Conservation (phyloP, 2,888 invertebrate genomes). For the Nomada fucata region DNA sequence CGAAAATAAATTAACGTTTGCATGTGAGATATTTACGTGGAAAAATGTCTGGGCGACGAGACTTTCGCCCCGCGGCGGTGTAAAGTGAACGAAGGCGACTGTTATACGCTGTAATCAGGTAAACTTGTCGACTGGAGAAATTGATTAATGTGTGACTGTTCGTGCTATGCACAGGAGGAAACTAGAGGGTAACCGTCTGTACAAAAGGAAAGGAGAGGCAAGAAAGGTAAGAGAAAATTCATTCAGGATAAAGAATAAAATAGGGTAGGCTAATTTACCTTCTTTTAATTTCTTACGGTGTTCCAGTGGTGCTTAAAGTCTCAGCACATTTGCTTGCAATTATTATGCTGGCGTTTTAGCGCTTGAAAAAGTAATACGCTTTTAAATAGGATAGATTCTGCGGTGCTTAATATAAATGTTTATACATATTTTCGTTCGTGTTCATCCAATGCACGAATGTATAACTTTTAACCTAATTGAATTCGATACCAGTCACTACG, state of each 20-base stretch:
- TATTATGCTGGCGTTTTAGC: background rate
- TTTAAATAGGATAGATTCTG: too few species aligned
- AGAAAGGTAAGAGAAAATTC: conserved; percentile 7
- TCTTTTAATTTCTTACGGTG: background rate
- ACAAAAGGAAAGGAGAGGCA: background rate
- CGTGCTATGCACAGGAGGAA: background rate
- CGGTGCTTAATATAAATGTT: background rate
- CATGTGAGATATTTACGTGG: conserved; percentile 18
- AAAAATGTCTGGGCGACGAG: conserved; percentile 23
- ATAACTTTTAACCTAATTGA: too few species aligned
- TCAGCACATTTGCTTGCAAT: background rate
- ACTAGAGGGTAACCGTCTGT: background rate
- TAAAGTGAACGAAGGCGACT: conserved; percentile 21
- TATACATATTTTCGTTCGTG: background rate
- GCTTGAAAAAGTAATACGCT: too few species aligned
- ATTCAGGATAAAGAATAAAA: background rate
- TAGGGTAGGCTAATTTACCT: background rate
- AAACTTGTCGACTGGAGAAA: conserved; percentile 51
- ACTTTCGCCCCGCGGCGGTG: conserved; percentile 19
- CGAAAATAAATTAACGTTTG: conserved; percentile 45
- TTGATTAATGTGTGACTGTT: conserved; percentile 62
- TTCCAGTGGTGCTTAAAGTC: background rate
- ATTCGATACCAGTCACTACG: too few species aligned
- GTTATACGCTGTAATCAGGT: conserved; percentile 51
- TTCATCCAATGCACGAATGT: too few species aligned